These are phyloP conservation scores for Conomelus anceps DNA, from an alignment of 2,888 invertebrate genomes.

Conservation along the genomic window DNA sequence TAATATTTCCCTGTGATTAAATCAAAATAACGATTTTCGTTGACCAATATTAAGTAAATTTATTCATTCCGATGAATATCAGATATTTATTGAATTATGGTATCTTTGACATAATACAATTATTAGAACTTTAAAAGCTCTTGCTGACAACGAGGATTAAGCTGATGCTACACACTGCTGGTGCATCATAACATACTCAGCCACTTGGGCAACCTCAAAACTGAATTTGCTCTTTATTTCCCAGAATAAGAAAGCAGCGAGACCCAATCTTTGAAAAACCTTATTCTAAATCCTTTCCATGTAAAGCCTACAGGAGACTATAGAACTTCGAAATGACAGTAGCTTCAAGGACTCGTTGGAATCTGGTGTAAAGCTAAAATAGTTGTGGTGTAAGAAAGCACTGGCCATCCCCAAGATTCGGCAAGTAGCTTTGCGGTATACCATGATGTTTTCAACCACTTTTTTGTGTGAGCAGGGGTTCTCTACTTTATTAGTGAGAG, in stretches of 20 bases:
- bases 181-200: constrained; percentile 17
- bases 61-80: no score
- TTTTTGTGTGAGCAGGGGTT: neutral
- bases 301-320: constrained; percentile 5
- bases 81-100: no score
- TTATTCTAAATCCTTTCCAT: neutral
- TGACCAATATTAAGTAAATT: no score
- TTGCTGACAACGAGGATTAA: no score
- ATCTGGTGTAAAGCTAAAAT: constrained; percentile 10
- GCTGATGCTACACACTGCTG: no score
- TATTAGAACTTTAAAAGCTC: no score
- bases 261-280: neutral
- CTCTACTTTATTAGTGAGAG: neutral
- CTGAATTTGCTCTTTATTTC: neutral
- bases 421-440: neutral
- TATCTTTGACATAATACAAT: no score
- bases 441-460: neutral
- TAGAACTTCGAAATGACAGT: constrained; percentile 9
- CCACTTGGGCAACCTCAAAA: constrained; percentile 4
- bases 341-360: constrained; percentile 1
- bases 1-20: no score
- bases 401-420: neutral
- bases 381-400: constrained; percentile 1
- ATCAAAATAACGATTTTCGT: no score
- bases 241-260: neutral